A percentile compares a stretch with the other conserved stretches of the same genome.
Evolutionary conservation across 2,797 vertebrate genomes (phyloP).

Genomic region (Leptoclinus maculatus): DNA sequence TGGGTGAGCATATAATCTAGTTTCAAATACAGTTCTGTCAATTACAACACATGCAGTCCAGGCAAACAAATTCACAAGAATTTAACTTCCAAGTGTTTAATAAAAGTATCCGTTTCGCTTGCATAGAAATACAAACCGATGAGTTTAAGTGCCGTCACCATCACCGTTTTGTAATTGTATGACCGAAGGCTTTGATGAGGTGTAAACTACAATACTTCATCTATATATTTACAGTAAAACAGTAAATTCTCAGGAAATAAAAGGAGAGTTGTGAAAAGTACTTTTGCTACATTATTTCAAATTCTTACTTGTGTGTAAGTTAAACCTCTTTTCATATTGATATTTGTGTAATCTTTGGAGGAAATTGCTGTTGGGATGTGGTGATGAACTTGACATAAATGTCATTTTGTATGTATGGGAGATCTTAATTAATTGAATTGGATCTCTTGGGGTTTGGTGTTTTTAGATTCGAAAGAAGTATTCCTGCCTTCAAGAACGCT

Average conservation of each 20-base stretch:
- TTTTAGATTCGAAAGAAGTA: too few species aligned
- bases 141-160: not conserved
- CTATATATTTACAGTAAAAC: not conserved
- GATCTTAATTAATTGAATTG: not conserved
- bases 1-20: not conserved
- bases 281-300: too few species aligned
- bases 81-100: not conserved
- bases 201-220: not conserved
- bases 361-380: not conserved
- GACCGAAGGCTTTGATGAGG: not conserved
- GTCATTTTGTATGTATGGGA: too few species aligned
- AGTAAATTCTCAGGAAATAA: too few species aligned
- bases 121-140: not conserved
- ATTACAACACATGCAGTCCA: not conserved
- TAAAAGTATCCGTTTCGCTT: not conserved
- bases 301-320: too few species aligned
- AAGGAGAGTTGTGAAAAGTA: too few species aligned
- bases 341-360: not conserved
- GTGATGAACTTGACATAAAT: not conserved
- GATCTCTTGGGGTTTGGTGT: too few species aligned
- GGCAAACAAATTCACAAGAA: not conserved
- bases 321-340: not conserved
- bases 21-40: slow-evolving; percentile 1
- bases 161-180: not conserved
- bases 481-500: not conserved